Base-by-base conservation (phyloP, 2,113 vertebrate species). In the Rhabdomys dilectus region DNA sequence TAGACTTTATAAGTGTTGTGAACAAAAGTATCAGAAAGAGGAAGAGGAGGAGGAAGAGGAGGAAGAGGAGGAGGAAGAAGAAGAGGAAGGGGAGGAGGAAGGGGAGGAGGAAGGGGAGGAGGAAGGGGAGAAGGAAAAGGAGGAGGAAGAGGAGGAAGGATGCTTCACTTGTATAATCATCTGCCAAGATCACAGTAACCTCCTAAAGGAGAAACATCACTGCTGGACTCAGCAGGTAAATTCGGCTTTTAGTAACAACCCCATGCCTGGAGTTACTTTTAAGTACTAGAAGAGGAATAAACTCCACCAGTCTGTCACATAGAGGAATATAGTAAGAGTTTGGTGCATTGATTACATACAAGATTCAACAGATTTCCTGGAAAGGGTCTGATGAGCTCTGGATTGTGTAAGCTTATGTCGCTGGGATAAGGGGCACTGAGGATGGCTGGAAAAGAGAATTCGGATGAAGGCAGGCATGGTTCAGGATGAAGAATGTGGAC, bases 401-500 rank as follows among this genome's bases (percentile, higher is more conserved):
- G 36, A 13, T 0, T 29, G 36, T 0, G 7, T 39, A 15, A 29
- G 13, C 13, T 39, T 39, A 13, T 3, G 12, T 15, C 22, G 11
- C 80, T 42, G 53, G 89, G 78, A n/a, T 3, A 89, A 24, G 13
- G 26, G 9, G 58, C 11, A 15, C 56, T 51, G 29, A 66, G 51
- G 16, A 64, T 17, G 62, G 56, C 66, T 62, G 42, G 8, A 86
- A 86, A 92, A 88, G 11, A 66, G 8, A 48, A n/a, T 21, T 9
- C 62, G 62, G 85, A 48, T 62, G 56, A 58, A 76, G 19, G 62
- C 60, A 77, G 66, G 78, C 3, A 10, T 26, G 45, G 26, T 15
- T 58, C 7, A 51, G 66, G 62, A 86, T 56, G 77, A 76, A 85
- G 39, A 48, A 16, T n/a, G 45, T 6, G 9, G 51, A 53, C 53